Conservation (phyloP, 92 coral and sea anemone species). For the Epizoanthus illoricatus region DNA sequence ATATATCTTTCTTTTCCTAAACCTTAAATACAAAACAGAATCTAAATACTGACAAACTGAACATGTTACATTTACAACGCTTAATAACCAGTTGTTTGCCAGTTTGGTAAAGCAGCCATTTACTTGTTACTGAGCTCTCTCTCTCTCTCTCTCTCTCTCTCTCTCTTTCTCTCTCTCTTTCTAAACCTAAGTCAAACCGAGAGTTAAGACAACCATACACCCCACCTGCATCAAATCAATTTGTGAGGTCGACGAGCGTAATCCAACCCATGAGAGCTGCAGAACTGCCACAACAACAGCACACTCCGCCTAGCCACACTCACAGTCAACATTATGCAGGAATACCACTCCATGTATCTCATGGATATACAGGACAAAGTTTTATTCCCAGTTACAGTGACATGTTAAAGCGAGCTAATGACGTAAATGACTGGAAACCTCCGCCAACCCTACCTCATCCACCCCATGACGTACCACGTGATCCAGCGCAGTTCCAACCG, state of each 20-base stretch:
- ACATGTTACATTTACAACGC: too few relatives aligned
- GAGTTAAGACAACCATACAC: not conserved
- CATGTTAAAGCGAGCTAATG: not conserved
- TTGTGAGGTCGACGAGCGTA: constrained; percentile 23
- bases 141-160: too few relatives aligned
- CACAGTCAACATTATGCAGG: constrained; percentile 22
- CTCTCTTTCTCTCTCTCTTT: too few relatives aligned
- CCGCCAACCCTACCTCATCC: not conserved
- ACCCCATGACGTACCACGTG: not conserved
- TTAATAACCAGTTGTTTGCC: too few relatives aligned
- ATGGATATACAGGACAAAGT: constrained; percentile 12
- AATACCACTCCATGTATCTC: not conserved
- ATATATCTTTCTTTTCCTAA: too few relatives aligned
- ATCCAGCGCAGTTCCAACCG: not conserved
- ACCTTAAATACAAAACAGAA: too few relatives aligned
- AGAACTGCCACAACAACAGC: constrained; percentile 11
- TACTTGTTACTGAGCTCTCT: too few relatives aligned
- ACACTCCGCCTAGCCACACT: constrained; percentile 22
- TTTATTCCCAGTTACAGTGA: constrained; percentile 9
- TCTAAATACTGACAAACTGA: too few relatives aligned
- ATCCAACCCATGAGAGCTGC: constrained; percentile 10
- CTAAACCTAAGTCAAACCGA: constrained; percentile 6
- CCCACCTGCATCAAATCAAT: constrained; percentile 14
- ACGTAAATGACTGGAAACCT: not conserved
- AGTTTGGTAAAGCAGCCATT: too few relatives aligned